These are phyloP conservation scores for Passerina amoena DNA, from an alignment of 2,113 vertebrate genomes.

Conservation along the genomic window DNA sequence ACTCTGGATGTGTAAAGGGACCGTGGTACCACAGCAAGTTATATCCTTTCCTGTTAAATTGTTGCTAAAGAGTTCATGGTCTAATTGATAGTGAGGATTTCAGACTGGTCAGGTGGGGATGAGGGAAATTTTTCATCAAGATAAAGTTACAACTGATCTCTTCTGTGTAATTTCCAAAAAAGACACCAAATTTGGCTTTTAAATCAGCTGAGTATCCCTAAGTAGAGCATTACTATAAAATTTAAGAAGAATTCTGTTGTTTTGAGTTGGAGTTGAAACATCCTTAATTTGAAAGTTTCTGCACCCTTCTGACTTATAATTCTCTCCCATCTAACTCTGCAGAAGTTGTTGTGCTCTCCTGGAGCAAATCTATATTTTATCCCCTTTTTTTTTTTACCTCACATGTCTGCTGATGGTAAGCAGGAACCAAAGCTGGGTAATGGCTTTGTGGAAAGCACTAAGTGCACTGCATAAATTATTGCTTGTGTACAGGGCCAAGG, in stretches of 20 bases:
- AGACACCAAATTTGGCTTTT: not conserved
- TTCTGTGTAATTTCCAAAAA: not conserved
- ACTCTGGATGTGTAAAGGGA: not conserved
- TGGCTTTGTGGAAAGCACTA: not conserved
- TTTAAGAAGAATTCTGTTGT: not conserved
- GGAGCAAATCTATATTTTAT: not conserved
- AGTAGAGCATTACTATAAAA: not conserved
- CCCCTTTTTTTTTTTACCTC: not conserved
- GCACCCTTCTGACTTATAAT: not conserved
- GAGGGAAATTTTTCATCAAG: not conserved
- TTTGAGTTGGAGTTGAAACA: not conserved
- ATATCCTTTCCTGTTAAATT: not conserved
- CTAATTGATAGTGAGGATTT: not conserved
- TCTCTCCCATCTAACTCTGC: not conserved
- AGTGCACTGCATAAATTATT: constrained; percentile 4
- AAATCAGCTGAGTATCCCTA: not conserved
- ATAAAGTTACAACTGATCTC: not conserved
- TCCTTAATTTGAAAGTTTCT: not conserved
- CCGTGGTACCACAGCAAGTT: not conserved
- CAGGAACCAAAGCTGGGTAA: not conserved
- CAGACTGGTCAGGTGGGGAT: not conserved
- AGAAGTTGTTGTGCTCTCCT: not conserved
- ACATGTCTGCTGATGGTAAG: not conserved
- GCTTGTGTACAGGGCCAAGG: not conserved
- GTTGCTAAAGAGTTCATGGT: not conserved